Base-by-base conservation (phyloP, 2,797 vertebrate genomes). In the Sphaeramia orbicularis region DNA sequence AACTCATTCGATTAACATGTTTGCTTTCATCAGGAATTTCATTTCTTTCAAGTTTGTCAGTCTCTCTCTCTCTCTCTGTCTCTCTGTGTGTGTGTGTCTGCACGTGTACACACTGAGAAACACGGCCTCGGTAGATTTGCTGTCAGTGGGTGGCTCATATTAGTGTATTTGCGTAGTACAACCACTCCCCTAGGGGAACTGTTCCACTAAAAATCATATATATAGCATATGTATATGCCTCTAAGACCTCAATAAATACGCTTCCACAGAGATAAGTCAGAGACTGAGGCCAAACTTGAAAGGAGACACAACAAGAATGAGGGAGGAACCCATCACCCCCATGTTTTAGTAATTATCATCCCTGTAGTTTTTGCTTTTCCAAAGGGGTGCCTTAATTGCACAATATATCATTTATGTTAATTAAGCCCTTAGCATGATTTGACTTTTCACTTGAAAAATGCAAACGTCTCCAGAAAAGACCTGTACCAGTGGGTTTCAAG, bases 1-100 rank as follows among this genome's bases (percentile, higher is more conserved):
- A 78, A 81, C 60, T 80, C 76, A 85, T 86, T 86, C 27, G 35
- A 89, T 89, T 80, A 86, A 73, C 56, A 74, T 67, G 74, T 86
- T 85, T 86, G 40, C 77, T 84, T 80, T 84, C 75, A 85, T 78
- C 24, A 56, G 40, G 65, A 74, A 72, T 62, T 45, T 50, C 9
- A 69, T 86, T 82, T 82, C 65, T 72, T 80, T 79, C 49, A 79
- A 65, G 65, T 67, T n/a, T 27, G 18, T 40, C 10, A n/a, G n/a
- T n/a, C n/a, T n/a, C n/a, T n/a, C n/a, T n/a, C n/a, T n/a, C n/a
- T n/a, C n/a, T n/a, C n/a, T n/a, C n/a, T n/a, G n/a, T n/a, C n/a
- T n/a, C n/a, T n/a, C n/a, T 36, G n/a, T 7, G 7, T 50, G 40
- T 30, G 50, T 18, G 54, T 40, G 40, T 35, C 7, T 60, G 50